Percentiles rank a stretch among this genome's conserved stretches.
These are phyloP conservation scores for Bhutanitis thaidina DNA, from an alignment of 2,888 invertebrate genomes.

Conservation along the genomic window DNA sequence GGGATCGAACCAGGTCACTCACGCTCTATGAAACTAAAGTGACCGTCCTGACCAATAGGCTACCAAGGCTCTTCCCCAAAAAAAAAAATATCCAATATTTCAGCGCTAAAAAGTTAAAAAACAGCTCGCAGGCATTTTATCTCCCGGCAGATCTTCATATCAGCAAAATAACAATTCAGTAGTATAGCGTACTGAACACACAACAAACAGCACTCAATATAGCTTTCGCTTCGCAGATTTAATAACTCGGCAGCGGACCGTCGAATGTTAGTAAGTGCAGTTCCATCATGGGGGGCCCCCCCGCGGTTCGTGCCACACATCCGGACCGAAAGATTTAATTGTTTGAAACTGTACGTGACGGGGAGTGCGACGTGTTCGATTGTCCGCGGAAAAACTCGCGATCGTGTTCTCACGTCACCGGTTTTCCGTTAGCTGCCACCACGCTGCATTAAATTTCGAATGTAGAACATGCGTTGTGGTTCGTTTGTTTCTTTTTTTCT, in stretches of 20 bases:
- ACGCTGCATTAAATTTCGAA: background rate
- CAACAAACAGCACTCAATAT: constrained; percentile 12
- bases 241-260: constrained; percentile 12
- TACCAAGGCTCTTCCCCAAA: too few relatives aligned
- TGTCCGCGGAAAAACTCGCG: constrained; percentile 4
- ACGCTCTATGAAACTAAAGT: too few relatives aligned
- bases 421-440: background rate
- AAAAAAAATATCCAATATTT: too few relatives aligned
- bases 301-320: constrained; percentile 10
- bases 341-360: constrained; percentile 46
- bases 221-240: constrained; percentile 11
- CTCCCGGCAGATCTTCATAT: background rate
- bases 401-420: background rate
- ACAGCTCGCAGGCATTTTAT: too few relatives aligned
- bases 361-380: constrained; percentile 27
- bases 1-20: too few relatives aligned
- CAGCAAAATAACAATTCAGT: constrained; percentile 1
- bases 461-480: background rate
- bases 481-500: background rate
- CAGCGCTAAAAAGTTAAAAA: too few relatives aligned
- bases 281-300: constrained; percentile 13
- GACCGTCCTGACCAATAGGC: too few relatives aligned
- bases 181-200: constrained; percentile 1
- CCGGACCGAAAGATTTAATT: constrained; percentile 44
- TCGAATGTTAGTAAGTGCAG: constrained; percentile 12